These are phyloP conservation scores for Nannospalax galili DNA, from an alignment of 2,113 vertebrate genomes.

Conservation along the genomic window DNA sequence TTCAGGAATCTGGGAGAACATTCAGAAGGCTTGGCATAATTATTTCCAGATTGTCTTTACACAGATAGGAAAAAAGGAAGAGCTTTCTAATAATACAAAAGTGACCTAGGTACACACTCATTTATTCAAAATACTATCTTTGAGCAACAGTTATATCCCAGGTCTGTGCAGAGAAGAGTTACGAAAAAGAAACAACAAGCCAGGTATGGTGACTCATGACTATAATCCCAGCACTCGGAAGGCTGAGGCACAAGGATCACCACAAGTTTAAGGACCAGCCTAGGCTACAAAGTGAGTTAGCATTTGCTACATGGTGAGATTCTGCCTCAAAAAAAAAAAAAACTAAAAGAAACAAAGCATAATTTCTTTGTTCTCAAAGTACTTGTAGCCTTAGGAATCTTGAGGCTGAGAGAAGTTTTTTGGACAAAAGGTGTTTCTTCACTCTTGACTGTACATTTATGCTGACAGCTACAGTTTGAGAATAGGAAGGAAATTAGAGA, in stretches of 20 bases:
- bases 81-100: background rate
- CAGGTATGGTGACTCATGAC: background rate
- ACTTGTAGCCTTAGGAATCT: background rate
- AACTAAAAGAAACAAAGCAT: background rate
- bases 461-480: background rate
- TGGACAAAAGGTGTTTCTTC: background rate
- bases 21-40: background rate
- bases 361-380: background rate
- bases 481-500: constrained; percentile 16
- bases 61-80: background rate
- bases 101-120: background rate
- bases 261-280: too few species aligned
- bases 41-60: background rate
- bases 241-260: too few species aligned
- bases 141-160: background rate
- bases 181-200: background rate
- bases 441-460: background rate
- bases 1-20: background rate
- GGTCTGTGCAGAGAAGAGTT: background rate
- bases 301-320: too few species aligned
- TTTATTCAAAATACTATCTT: background rate
- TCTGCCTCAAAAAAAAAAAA: background rate
- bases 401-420: constrained; percentile 17
- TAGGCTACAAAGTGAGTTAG: too few species aligned
- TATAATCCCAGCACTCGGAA: background rate